Percentiles rank a stretch among this genome's conserved stretches.
phyloP scores from a whole-genome alignment of 2,797 vertebrate species.

The Babyrousa celebensis region DNA sequence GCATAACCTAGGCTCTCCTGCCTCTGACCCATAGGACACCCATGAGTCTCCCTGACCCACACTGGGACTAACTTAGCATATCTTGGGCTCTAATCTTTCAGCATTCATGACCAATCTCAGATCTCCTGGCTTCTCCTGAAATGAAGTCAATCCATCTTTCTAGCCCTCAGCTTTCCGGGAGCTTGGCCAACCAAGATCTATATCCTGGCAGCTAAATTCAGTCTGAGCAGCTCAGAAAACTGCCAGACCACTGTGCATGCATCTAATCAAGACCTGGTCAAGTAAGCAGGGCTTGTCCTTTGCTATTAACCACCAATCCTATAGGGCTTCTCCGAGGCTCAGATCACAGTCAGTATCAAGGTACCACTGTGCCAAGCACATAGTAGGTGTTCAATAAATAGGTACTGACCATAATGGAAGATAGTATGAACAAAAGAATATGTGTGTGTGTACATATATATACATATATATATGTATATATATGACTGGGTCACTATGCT shows the following conservation, averaged over 20 bases:
- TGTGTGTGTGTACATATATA: too few species aligned
- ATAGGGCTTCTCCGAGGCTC: not conserved
- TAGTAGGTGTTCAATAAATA: not conserved
- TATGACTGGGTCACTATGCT: too few species aligned
- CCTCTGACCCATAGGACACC: not conserved
- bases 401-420: not conserved
- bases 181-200: constrained; percentile 58
- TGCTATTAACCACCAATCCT: not conserved
- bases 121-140: constrained; percentile 73
- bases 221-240: constrained; percentile 30
- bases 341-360: not conserved
- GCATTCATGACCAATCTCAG: constrained; percentile 59
- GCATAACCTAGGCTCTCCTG: not conserved
- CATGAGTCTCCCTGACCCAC: not conserved
- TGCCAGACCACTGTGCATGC: constrained; percentile 23
- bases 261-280: not conserved
- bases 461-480: too few species aligned
- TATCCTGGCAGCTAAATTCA: constrained; percentile 59
- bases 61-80: not conserved
- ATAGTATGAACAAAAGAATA: too few species aligned
- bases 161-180: constrained; percentile 70
- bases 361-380: not conserved
- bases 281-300: not conserved
- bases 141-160: constrained; percentile 73
- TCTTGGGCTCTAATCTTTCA: not conserved